These are phyloP conservation scores for Hyposoter dolosus DNA, from an alignment of 2,888 invertebrate species.

Conservation along the genomic window DNA sequence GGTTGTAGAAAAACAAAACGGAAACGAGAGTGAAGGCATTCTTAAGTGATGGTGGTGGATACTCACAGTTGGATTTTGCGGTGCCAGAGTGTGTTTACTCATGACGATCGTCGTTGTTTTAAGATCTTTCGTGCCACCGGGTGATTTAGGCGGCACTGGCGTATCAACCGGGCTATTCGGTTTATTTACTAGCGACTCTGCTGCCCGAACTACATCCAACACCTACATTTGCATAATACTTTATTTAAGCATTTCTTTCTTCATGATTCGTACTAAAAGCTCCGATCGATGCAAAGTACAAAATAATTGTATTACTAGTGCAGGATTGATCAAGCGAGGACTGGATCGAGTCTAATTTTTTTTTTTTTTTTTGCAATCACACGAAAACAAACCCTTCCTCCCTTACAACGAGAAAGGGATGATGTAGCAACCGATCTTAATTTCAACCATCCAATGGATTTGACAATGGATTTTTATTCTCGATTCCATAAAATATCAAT, in stretches of 20 bases:
- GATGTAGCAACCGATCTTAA: not conserved
- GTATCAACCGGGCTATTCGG: slow-evolving; percentile 86
- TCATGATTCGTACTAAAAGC: slow-evolving; percentile 2
- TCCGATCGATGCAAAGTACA: slow-evolving; percentile 14
- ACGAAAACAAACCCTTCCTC: not conserved
- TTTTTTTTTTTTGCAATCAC: not conserved
- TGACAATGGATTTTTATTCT: too few relatives aligned
- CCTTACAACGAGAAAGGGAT: not conserved
- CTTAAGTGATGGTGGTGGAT: slow-evolving; percentile 19
- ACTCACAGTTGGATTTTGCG: slow-evolving; percentile 88
- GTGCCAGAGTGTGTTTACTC: slow-evolving; percentile 96
- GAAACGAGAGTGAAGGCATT: slow-evolving; percentile 27
- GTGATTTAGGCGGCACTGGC: slow-evolving; percentile 90
- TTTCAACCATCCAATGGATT: not conserved
- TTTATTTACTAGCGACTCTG: slow-evolving; percentile 91
- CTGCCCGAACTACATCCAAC: slow-evolving; percentile 95
- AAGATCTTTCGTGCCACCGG: slow-evolving; percentile 88
- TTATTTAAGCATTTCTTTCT: slow-evolving; percentile 49
- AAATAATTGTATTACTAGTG: not conserved
- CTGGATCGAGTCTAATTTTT: not conserved
- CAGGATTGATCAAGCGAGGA: slow-evolving; percentile 3
- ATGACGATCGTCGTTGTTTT: slow-evolving; percentile 97
- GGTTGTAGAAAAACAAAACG: not conserved
- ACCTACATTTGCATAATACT: slow-evolving; percentile 86
- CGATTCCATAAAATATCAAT: too few relatives aligned